phyloP scores from a whole-genome alignment of 2,113 vertebrate species.

The Siniperca chuatsi region DNA sequence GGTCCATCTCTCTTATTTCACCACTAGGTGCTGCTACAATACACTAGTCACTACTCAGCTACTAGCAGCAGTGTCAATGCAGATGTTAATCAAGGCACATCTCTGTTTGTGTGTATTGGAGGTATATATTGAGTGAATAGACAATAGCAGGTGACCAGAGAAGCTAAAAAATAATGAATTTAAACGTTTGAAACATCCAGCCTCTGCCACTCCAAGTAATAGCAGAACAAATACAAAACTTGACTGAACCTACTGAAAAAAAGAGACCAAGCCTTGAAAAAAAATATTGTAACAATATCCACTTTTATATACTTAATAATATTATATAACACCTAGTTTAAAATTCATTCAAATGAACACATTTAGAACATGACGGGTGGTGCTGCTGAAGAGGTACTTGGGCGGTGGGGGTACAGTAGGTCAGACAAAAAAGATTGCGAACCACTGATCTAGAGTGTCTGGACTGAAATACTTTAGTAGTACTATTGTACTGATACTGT shows the following conservation, averaged over 20 bases:
- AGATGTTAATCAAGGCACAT: constrained; percentile 19
- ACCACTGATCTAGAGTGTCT: not conserved
- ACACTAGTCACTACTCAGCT: not conserved
- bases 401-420: too few species aligned
- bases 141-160: not conserved
- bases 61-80: not conserved
- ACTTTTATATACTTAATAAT: not conserved
- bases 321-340: too few species aligned
- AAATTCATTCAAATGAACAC: too few species aligned
- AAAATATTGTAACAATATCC: not conserved
- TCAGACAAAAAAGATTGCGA: not conserved
- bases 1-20: constrained; percentile 8
- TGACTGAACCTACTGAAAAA: not conserved
- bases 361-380: too few species aligned
- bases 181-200: not conserved
- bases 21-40: constrained; percentile 70
- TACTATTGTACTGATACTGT: too few species aligned
- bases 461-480: not conserved
- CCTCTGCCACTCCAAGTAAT: not conserved
- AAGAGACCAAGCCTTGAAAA: not conserved
- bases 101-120: not conserved
- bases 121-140: not conserved
- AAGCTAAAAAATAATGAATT: not conserved
- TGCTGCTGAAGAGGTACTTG: too few species aligned
- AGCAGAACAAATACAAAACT: not conserved